Conservation (phyloP, 1,140 invertebrate species). For the Xylocopa sonorina region DNA sequence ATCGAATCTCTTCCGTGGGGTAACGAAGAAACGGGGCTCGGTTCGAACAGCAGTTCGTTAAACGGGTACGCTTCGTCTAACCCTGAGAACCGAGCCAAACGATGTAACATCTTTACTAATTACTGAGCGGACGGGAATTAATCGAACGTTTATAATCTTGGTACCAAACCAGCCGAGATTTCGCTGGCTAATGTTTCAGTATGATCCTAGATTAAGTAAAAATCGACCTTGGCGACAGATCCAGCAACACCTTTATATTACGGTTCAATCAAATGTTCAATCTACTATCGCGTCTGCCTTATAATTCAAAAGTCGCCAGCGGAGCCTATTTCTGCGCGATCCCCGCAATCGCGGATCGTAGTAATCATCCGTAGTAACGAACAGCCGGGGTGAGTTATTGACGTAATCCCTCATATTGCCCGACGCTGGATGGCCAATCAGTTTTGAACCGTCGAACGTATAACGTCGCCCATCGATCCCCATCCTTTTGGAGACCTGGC, state of each 20-base stretch:
- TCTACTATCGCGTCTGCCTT: too few relatives aligned
- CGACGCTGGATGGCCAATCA: neutral
- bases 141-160: too few relatives aligned
- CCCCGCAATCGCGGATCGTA: neutral
- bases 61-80: slow-evolving; percentile 65
- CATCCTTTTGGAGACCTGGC: neutral
- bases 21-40: slow-evolving; percentile 35
- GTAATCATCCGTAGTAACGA: neutral
- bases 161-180: too few relatives aligned
- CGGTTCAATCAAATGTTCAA: too few relatives aligned
- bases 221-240: too few relatives aligned
- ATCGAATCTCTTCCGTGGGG: slow-evolving; percentile 23
- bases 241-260: too few relatives aligned
- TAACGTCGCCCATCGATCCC: neutral
- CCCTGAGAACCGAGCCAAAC: slow-evolving; percentile 39
- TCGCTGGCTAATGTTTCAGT: too few relatives aligned
- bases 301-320: too few relatives aligned
- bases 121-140: too few relatives aligned
- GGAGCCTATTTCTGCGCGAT: neutral
- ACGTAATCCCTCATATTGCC: slow-evolving; percentile 9
- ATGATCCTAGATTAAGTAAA: too few relatives aligned
- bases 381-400: slow-evolving; percentile 1
- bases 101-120: slow-evolving; percentile 51
- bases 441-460: neutral
- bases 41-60: slow-evolving; percentile 61